Conservation (phyloP, 2,888 invertebrate species). For the Nomada ferruginata region DNA sequence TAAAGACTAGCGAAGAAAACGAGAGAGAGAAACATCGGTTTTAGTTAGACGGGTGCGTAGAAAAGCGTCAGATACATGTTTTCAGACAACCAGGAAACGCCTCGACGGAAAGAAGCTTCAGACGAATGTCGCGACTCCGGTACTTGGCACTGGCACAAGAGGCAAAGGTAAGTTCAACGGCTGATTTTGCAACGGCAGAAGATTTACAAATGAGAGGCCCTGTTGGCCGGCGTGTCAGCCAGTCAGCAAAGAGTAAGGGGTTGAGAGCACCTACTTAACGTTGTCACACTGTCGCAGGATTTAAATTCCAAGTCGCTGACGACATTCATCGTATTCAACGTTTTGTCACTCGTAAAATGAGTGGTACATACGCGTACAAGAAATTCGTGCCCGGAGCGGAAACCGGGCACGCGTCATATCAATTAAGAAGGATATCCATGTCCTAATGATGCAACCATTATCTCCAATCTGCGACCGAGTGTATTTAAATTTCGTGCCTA, state of each 20-base stretch:
- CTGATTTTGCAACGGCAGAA: conserved; percentile 61
- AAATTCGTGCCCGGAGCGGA: conserved; percentile 60
- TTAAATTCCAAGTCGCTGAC: conserved; percentile 72
- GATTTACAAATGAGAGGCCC: conserved; percentile 61
- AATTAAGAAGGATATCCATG: conserved; percentile 54
- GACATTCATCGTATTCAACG: conserved; percentile 56
- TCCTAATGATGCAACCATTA: conserved; percentile 42
- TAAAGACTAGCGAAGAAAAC: neutral
- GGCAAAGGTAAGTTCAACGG: conserved; percentile 60
- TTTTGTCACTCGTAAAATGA: conserved; percentile 53
- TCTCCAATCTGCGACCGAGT: conserved; percentile 24
- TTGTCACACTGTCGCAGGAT: conserved; percentile 59
- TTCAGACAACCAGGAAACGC: conserved; percentile 38
- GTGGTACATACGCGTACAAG: conserved; percentile 35
- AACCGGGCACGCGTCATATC: conserved; percentile 45
- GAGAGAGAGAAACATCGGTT: neutral
- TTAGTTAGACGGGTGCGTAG: neutral
- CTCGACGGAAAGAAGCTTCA: conserved; percentile 45
- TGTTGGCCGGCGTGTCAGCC: conserved; percentile 50
- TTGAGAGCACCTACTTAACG: conserved; percentile 60
- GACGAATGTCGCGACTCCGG: conserved; percentile 43
- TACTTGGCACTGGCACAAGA: conserved; percentile 56
- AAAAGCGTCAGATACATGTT: neutral
- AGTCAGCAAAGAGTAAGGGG: conserved; percentile 57
- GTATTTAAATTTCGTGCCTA: conserved; percentile 22